These are phyloP conservation scores for Chaetophractus vellerosus DNA, from an alignment of 2,797 vertebrate species.

Conservation along the genomic window DNA sequence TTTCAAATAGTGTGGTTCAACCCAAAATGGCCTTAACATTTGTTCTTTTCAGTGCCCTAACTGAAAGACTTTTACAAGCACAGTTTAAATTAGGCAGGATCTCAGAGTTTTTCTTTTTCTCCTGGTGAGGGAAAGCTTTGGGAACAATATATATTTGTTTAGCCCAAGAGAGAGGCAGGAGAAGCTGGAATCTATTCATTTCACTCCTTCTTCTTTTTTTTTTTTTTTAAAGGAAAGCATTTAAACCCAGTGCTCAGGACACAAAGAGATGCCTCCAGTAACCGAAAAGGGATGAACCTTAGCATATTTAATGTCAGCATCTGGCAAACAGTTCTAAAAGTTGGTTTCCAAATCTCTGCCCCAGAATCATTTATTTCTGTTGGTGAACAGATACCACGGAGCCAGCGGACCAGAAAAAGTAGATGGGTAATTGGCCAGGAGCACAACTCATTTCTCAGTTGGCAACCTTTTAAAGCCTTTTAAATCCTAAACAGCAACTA, in stretches of 20 bases:
- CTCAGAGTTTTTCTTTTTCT: constrained; percentile 57
- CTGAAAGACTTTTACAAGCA: constrained; percentile 38
- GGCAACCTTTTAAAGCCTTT: constrained; percentile 76
- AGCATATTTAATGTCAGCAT: constrained; percentile 44
- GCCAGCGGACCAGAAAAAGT: not conserved
- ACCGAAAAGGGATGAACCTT: constrained; percentile 7
- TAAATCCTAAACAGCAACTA: constrained; percentile 49
- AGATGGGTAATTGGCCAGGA: constrained; percentile 62
- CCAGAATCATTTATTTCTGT: constrained; percentile 45
- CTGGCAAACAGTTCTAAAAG: constrained; percentile 53
- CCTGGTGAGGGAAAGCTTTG: not conserved
- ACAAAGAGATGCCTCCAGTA: constrained; percentile 52
- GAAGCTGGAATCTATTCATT: not conserved
- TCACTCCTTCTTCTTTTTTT: not conserved
- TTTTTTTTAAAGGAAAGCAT: not conserved
- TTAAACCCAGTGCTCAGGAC: constrained; percentile 20
- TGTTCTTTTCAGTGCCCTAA: constrained; percentile 45
- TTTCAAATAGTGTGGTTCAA: not conserved
- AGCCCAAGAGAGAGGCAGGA: not conserved
- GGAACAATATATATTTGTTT: not conserved
- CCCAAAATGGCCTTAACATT: not conserved
- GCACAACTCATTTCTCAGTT: constrained; percentile 66
- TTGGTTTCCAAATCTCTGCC: constrained; percentile 63
- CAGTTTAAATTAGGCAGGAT: constrained; percentile 39
- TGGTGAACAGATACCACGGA: accelerated